Percentiles rank a stretch among this genome's conserved stretches.
phyloP scores from a whole-genome alignment of 2,888 invertebrate species.

The Tholera decimalis region DNA sequence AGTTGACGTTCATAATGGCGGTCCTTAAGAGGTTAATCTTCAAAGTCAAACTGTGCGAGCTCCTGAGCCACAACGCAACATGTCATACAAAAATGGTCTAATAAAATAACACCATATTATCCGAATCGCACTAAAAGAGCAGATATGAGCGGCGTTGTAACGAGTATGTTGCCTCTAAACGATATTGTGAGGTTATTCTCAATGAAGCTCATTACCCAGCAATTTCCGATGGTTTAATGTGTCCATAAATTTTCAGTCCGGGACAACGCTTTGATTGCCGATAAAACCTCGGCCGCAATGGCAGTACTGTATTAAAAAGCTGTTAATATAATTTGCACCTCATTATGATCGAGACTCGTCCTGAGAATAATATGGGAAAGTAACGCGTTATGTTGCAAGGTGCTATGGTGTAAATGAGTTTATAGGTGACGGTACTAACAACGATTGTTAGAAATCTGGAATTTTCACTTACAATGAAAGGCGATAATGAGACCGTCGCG shows the following conservation, averaged over 20 bases:
- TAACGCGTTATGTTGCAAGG: slow-evolving; percentile 20
- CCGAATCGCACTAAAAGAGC: slow-evolving; percentile 26
- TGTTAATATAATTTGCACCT: slow-evolving; percentile 83
- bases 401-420: background rate
- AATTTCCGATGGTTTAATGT: slow-evolving; percentile 76
- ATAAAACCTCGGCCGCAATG: slow-evolving; percentile 79
- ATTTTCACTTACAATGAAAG: background rate
- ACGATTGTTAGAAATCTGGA: background rate
- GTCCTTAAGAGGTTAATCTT: too few species aligned
- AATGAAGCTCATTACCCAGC: slow-evolving; percentile 71
- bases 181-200: slow-evolving; percentile 66
- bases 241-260: slow-evolving; percentile 76
- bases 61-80: too few species aligned
- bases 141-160: slow-evolving; percentile 28
- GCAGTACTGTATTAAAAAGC: slow-evolving; percentile 78
- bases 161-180: slow-evolving; percentile 59
- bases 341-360: slow-evolving; percentile 71
- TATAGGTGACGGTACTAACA: slow-evolving; percentile 4
- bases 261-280: slow-evolving; percentile 80
- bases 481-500: background rate
- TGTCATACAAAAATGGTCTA: too few species aligned
- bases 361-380: slow-evolving; percentile 64
- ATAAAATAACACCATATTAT: too few species aligned
- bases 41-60: too few species aligned
- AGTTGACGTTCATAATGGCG: too few species aligned